Percentiles rank a stretch among this genome's conserved stretches.
These are phyloP conservation scores for Holocentrus rufus DNA, from an alignment of 2,797 vertebrate genomes.

Conservation along the genomic window DNA sequence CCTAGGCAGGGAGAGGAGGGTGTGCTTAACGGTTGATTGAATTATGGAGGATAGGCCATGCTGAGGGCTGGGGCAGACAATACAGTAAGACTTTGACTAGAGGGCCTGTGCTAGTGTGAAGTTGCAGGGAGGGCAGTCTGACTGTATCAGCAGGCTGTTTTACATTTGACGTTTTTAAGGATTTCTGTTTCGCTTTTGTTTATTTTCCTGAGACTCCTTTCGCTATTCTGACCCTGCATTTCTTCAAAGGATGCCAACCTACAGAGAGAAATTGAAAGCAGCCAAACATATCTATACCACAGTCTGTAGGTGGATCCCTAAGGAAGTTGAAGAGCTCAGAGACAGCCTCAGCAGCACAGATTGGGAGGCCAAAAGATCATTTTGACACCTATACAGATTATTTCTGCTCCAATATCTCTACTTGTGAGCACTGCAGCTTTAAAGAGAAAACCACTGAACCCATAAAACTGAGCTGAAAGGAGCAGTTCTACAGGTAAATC, in stretches of 20 bases:
- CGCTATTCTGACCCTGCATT: too few species aligned
- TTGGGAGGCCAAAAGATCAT: background rate
- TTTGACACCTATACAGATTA: background rate
- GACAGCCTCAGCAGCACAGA: background rate
- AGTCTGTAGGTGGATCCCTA: constrained; percentile 42
- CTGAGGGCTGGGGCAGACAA: constrained; percentile 41
- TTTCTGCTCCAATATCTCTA: constrained; percentile 16
- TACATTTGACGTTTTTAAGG: constrained; percentile 5
- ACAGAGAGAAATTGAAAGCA: too few species aligned
- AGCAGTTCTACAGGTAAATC: background rate
- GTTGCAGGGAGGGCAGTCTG: constrained; percentile 19
- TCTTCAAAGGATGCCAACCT: too few species aligned
- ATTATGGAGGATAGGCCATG: constrained; percentile 45
- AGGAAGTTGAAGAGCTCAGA: background rate
- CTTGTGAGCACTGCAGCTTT: background rate
- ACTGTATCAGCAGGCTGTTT: constrained; percentile 15
- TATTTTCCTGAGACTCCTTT: too few species aligned
- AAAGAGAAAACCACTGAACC: constrained; percentile 16
- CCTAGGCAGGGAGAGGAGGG: constrained; percentile 48
- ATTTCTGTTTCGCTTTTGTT: constrained; percentile 6
- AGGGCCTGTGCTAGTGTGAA: constrained; percentile 21
- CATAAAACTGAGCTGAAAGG: constrained; percentile 3
- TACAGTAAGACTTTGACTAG: constrained; percentile 38
- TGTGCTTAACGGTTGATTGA: constrained; percentile 59
- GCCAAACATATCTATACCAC: background rate